Evolutionary conservation across 2,797 vertebrate genomes (phyloP).

Genomic region (Gephyroberyx darwinii): DNA sequence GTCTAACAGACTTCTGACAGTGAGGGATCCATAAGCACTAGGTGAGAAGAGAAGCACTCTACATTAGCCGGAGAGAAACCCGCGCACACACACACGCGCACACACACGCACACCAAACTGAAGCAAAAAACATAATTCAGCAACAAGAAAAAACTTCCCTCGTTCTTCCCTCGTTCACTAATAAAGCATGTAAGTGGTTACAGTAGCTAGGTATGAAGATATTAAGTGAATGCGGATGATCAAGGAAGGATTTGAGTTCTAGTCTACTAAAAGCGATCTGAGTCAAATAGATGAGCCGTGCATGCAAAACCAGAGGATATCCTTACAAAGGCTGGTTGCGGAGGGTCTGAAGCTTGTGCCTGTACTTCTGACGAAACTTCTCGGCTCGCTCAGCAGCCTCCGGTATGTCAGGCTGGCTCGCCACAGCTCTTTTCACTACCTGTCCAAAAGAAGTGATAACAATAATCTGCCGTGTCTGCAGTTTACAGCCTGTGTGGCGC

Average conservation of each 20-base stretch:
- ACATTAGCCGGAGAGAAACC: conserved; percentile 72
- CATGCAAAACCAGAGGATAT: background rate
- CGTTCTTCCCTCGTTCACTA: conserved; percentile 3
- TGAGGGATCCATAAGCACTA: conserved; percentile 97
- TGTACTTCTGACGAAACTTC: conserved; percentile 96
- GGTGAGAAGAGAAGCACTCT: conserved; percentile 74
- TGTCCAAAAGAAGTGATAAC: conserved; percentile 56
- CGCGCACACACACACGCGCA: conserved; percentile 36
- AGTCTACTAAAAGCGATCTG: conserved; percentile 42
- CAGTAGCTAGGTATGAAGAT: conserved; percentile 36
- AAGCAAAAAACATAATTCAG: conserved; percentile 19
- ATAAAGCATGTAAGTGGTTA: conserved; percentile 14
- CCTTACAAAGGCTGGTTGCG: conserved; percentile 96
- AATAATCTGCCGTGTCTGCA: background rate
- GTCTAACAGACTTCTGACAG: conserved; percentile 97
- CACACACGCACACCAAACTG: conserved; percentile 11
- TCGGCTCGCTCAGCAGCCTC: conserved; percentile 89
- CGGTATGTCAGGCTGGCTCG: conserved; percentile 89
- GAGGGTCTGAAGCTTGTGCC: conserved; percentile 94
- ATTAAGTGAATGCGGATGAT: conserved; percentile 54
- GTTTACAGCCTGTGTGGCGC: background rate
- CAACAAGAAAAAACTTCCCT: background rate
- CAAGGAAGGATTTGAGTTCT: conserved; percentile 27
- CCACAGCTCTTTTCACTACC: conserved; percentile 94
- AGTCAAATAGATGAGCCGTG: background rate